Evolutionary conservation across 1,140 invertebrate genomes (phyloP).

Genomic region (Riptortus pedestris): DNA sequence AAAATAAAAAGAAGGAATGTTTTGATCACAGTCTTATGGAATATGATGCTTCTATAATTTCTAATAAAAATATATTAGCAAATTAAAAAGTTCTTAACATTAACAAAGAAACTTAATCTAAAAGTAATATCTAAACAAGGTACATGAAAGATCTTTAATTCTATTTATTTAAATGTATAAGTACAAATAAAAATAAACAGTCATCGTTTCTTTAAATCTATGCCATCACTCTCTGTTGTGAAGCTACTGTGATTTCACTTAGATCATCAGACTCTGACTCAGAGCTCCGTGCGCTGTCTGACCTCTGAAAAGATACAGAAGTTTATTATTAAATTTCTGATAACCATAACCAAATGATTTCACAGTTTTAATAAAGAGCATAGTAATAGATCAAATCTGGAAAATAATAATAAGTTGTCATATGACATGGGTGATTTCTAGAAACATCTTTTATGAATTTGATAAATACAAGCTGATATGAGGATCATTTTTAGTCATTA

Average conservation of each 20-base stretch:
- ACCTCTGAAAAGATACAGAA: constrained; percentile 22
- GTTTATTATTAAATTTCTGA: no score
- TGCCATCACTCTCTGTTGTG: constrained; percentile 12
- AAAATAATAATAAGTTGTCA: no score
- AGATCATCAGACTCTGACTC: constrained; percentile 25
- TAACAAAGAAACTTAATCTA: background rate
- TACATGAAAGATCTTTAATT: constrained; percentile 10
- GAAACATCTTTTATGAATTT: no score
- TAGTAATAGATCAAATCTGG: no score
- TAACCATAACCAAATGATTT: background rate
- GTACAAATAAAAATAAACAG: constrained; percentile 5
- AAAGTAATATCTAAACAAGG: constrained; percentile 16
- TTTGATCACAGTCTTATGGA: constrained; percentile 11
- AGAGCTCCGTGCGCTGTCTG: constrained; percentile 20
- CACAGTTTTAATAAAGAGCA: no score
- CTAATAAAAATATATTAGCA: background rate
- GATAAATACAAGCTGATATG: no score
- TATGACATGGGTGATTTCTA: no score
- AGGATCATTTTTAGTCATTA: no score
- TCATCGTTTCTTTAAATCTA: background rate
- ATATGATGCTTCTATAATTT: constrained; percentile 1
- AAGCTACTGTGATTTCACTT: constrained; percentile 21
- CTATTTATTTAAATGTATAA: no score
- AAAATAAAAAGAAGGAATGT: constrained; percentile 1
- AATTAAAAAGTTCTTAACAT: background rate